phyloP scores from a whole-genome alignment of 2,113 vertebrate species.

The Oncorhynchus keta region DNA sequence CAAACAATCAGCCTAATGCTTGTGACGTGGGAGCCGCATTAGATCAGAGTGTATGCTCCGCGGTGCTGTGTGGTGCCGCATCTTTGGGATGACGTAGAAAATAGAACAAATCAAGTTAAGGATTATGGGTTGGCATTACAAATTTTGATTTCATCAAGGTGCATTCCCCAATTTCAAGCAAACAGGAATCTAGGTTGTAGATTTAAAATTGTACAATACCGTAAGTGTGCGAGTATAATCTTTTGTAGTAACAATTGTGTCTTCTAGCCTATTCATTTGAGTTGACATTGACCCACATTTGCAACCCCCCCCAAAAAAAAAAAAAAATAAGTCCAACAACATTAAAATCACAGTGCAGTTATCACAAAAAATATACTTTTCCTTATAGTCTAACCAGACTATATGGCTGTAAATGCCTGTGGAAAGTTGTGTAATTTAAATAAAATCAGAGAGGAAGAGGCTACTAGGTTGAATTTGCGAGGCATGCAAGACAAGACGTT shows the following conservation, averaged over 20 bases:
- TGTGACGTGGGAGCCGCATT: not conserved
- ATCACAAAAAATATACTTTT: too few species aligned
- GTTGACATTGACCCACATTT: not conserved
- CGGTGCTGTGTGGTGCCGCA: not conserved
- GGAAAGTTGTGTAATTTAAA: too few species aligned
- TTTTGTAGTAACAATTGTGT: not conserved
- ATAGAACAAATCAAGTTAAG: slow-evolving; percentile 49
- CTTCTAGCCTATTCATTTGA: not conserved
- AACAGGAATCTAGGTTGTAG: not conserved
- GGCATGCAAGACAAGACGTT: too few species aligned
- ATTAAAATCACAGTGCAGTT: too few species aligned
- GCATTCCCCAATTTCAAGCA: slow-evolving; percentile 22
- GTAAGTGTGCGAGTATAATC: not conserved
- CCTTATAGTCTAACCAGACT: too few species aligned
- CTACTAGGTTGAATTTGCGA: too few species aligned
- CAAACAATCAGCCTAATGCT: not conserved
- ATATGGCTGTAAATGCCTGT: too few species aligned
- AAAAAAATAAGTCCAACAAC: too few species aligned
- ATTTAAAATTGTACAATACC: not conserved
- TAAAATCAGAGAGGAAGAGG: too few species aligned
- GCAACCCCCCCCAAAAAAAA: not conserved
- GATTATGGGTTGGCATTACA: slow-evolving; percentile 47
- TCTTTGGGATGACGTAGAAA: slow-evolving; percentile 20
- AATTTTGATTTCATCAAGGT: slow-evolving; percentile 32
- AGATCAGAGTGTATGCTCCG: not conserved